Evolutionary conservation across 2,888 invertebrate species (phyloP), one percentile per base, ranked within the genome.

Genomic region (Lymantria dispar): DNA sequence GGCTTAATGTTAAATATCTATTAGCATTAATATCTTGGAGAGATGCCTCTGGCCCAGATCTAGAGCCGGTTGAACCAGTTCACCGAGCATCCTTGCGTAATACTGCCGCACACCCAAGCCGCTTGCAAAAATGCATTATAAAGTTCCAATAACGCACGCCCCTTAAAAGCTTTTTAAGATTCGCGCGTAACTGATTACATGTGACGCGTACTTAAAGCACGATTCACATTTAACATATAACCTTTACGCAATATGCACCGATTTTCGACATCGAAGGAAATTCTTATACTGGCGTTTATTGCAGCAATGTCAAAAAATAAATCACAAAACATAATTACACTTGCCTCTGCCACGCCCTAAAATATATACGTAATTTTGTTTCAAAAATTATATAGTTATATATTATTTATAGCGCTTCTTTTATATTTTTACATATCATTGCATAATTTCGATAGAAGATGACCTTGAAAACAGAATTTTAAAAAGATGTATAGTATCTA

Each of bases 1-100:
- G 74, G 72, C 64, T 74, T 72, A 73, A 71, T 66, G 78, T 76
- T 80, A 78, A 83, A 81, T 85, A 87, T 89, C 87, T 90, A 90
- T 88, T 87, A 87, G 84, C 78, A 78, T 85, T 81, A 81, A 84
- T 86, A 87, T 83, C 75, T 85, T 82, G 82, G 79, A 79, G 85
- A 86, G 87, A 90, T 89, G 88, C 76, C 76, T 85, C 84, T 90
- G 90, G 80, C 90, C 90, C 87, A 89, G 87, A 80, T 90, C 78
- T 69, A 72, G 57, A 82, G 83, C 91, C 88, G 89, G 91, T 90
- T 70, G 73, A 70, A 87, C 89, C 85, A 85, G 89, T 90, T 87
- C 78, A 64, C 64, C 80, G 78, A 74, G 72, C 83, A 88, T 85
- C 86, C 82, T 90, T 89, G 83, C 89, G 86, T 85, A 90, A 90